phyloP scores from a whole-genome alignment of 1,140 invertebrate genomes.

The Drosophila bifasciata region DNA sequence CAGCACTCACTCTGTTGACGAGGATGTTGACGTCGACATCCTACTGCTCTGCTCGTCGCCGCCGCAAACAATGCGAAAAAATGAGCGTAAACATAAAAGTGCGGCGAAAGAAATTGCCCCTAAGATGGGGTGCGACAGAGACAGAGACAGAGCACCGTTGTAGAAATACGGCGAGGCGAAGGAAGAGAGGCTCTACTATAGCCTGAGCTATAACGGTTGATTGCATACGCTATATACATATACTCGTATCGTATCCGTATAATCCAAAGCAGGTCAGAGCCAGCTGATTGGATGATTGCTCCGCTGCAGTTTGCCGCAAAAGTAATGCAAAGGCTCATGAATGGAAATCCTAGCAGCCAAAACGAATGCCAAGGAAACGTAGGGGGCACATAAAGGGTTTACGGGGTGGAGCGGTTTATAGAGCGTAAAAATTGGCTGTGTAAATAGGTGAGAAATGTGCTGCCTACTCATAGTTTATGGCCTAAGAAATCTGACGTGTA shows the following conservation, averaged over 20 bases:
- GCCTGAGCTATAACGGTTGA: constrained; percentile 64
- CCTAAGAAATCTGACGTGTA: too few relatives aligned
- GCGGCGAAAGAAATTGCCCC: constrained; percentile 64
- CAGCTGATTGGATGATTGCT: constrained; percentile 78
- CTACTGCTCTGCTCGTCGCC: too few relatives aligned
- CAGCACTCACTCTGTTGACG: constrained; percentile 60
- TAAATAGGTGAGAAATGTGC: constrained; percentile 6
- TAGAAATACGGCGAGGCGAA: neutral
- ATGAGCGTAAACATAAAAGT: constrained; percentile 78
- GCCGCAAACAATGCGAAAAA: constrained; percentile 67
- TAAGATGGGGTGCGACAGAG: constrained; percentile 24
- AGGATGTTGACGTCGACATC: constrained; percentile 81
- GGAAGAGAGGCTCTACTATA: neutral
- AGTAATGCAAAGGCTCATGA: constrained; percentile 49
- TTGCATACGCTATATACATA: constrained; percentile 64
- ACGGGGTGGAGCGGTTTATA: constrained; percentile 16
- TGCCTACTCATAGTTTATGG: neutral
- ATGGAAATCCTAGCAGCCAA: constrained; percentile 11
- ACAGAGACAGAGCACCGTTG: neutral
- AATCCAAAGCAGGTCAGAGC: constrained; percentile 66
- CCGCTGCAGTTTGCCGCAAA: constrained; percentile 48
- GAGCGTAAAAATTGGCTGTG: constrained; percentile 17
- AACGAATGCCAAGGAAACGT: neutral
- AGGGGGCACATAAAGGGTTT: constrained; percentile 12
- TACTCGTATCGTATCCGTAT: too few relatives aligned